Percentiles rank a stretch among this genome's conserved stretches.
Conservation (phyloP, 1,140 invertebrate genomes). For the Ostrea denselamellosa region DNA sequence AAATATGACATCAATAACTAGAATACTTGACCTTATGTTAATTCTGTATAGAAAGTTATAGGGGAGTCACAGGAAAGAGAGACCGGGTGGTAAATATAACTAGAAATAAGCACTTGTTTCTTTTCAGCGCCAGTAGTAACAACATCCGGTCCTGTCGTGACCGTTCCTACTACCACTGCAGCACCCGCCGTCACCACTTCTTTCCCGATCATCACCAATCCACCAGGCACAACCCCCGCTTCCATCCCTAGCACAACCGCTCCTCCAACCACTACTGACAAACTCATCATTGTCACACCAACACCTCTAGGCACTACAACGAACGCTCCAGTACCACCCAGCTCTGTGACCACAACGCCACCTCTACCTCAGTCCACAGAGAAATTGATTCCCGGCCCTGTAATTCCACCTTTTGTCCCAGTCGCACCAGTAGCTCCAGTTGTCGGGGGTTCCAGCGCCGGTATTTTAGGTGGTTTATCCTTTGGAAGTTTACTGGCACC, state of each 20-base stretch:
- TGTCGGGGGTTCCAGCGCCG: background rate
- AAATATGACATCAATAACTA: too few species aligned
- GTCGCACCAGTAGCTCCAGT: background rate
- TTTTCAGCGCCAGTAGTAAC: background rate
- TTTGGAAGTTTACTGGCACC: slow-evolving; percentile 9
- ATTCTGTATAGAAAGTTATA: too few species aligned
- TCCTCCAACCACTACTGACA: slow-evolving; percentile 35
- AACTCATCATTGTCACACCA: slow-evolving; percentile 11
- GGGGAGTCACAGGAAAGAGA: too few species aligned
- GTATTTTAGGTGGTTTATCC: background rate
- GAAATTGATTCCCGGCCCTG: slow-evolving; percentile 15
- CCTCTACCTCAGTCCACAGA: slow-evolving; percentile 18
- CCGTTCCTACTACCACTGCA: background rate
- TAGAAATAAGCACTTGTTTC: background rate
- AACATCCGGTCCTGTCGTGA: background rate
- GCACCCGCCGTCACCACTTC: background rate
- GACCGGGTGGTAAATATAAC: background rate
- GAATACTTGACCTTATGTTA: too few species aligned
- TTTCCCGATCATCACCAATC: slow-evolving; percentile 16
- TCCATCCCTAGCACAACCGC: background rate
- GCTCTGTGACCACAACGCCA: background rate
- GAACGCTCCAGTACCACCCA: background rate
- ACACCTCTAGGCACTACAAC: background rate
- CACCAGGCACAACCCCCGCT: background rate
- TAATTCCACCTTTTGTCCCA: background rate